Conservation (phyloP, 2,113 vertebrate genomes). For the Brienomyrus longianalis region DNA sequence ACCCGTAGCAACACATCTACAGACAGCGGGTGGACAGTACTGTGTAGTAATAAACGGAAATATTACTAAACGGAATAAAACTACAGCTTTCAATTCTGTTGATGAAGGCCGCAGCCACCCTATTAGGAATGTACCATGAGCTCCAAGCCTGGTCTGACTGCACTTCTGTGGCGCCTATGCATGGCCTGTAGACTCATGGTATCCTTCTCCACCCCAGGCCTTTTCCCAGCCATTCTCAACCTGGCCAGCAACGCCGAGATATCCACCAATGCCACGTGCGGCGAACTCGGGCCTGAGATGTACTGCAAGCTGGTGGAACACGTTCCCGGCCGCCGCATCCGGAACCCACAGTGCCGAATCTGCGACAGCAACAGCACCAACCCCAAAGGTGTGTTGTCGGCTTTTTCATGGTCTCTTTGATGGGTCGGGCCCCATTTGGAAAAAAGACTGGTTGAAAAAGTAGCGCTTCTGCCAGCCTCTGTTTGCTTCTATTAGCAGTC, state of each 20-base stretch:
- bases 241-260: constrained; percentile 84
- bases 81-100: neutral
- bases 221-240: constrained; percentile 93
- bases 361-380: constrained; percentile 74
- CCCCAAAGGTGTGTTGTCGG: constrained; percentile 62
- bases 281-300: constrained; percentile 77
- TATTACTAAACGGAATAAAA: neutral
- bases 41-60: neutral
- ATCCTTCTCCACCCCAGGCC: constrained; percentile 54
- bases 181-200: neutral
- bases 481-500: neutral
- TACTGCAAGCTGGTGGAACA: constrained; percentile 96
- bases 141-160: neutral
- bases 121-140: neutral
- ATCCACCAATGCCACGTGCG: constrained; percentile 85
- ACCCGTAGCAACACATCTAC: neutral
- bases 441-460: neutral
- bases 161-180: neutral
- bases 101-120: neutral
- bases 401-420: neutral
- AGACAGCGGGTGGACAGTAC: neutral
- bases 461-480: neutral
- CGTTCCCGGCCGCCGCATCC: constrained; percentile 72
- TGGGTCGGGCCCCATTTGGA: neutral
- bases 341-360: constrained; percentile 78